Evolutionary conservation across 2,888 invertebrate genomes (phyloP), one percentile per base, ranked within the genome.

Genomic region (Schrankia costaestrigalis): DNA sequence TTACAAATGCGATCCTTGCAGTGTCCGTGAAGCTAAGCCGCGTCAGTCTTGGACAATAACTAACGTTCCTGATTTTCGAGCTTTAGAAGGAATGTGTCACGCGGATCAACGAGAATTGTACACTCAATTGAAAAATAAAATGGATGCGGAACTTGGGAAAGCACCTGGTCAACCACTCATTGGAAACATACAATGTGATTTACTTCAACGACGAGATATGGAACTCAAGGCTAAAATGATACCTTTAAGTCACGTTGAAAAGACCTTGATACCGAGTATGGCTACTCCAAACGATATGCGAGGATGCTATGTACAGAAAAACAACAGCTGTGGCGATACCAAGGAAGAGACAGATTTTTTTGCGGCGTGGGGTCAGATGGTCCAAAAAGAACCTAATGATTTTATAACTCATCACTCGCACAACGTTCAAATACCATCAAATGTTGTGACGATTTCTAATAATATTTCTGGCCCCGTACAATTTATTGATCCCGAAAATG

Each of bases 341-440:
- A 87, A 87, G 42, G 87, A 87, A 75, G 87, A 87, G 60, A 62
- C 73, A 53, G 85, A 86, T 86, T 86, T 87, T 86, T 87, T 87
- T 86, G 84, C 85, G 74, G 75, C 84, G 68, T 87, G 87, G 87
- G 87, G 86, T 82, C 87, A 86, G 85, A 86, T 87, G 79, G 78
- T 85, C 67, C 85, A 85, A 81, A 86, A 87, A 80, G 86, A 87
- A 81, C 73, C 84, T 77, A 84, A 64, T 57, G 84, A 87, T 70
- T 82, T 75, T 77, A 72, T 85, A 79, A 73, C 85, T 82, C 82
- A 86, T 85, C 86, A 80, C 61, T 63, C 71, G 73, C 83, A 85
- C 71, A 82, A 76, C 65, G 63, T 82, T 71, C 78, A 71, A 63
- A 64, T 81, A 41, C 71, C 82, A 53, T 71, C 81, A 58, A 85